These are phyloP conservation scores for Sabatieria punctata DNA, from an alignment of 2,888 invertebrate species.

Conservation along the genomic window DNA sequence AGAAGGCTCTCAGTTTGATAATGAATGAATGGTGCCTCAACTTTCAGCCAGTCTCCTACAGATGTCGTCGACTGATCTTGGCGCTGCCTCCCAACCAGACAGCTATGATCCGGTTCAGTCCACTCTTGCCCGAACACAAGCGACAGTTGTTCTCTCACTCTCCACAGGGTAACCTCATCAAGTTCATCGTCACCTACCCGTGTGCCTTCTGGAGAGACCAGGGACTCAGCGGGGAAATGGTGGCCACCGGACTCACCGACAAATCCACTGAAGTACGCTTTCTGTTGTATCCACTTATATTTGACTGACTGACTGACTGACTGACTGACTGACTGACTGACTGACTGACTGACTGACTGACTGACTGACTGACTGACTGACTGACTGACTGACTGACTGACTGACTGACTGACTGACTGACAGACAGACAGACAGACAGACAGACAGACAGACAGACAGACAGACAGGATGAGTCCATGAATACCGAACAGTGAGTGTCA, in stretches of 20 bases:
- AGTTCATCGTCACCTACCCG: constrained; percentile 35
- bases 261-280: constrained; percentile 1
- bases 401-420: too few relatives aligned
- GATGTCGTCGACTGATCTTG: constrained; percentile 27
- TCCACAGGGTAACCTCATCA: constrained; percentile 35
- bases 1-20: too few relatives aligned
- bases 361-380: too few relatives aligned
- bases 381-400: too few relatives aligned
- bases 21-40: too few relatives aligned
- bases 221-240: constrained; percentile 34
- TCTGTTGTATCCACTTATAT: neutral
- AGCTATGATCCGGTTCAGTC: constrained; percentile 31
- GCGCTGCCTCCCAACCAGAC: constrained; percentile 32
- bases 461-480: too few relatives aligned
- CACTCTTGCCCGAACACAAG: constrained; percentile 29
- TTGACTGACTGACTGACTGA: neutral
- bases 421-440: too few relatives aligned
- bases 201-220: constrained; percentile 35
- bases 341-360: too few relatives aligned
- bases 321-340: too few relatives aligned
- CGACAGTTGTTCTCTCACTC: constrained; percentile 30
- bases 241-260: constrained; percentile 28
- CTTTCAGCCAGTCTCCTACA: too few relatives aligned
- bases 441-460: too few relatives aligned
- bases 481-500: too few relatives aligned